Evolutionary conservation across 2,888 invertebrate species (phyloP), one percentile per base, ranked within the genome.

Genomic region (Parochlus steinenii): DNA sequence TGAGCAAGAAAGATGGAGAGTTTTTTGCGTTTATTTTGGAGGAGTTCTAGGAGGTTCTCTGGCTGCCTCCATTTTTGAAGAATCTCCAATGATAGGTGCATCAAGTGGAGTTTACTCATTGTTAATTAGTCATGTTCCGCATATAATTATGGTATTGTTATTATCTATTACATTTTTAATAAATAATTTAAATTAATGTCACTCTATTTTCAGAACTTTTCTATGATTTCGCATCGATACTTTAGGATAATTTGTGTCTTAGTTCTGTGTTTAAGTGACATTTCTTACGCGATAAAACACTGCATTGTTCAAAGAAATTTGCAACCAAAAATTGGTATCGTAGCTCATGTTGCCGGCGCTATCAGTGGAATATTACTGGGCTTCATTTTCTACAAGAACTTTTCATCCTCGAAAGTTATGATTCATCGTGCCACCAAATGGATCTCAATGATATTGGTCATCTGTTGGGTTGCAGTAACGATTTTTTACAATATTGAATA

Each of bases 101-200:
- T 87, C 87, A 1, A 89, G 85, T 2, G 90, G 89, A 6, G 85
- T 89, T 37, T 92, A 89, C 56, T 81, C 86, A 16, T 61, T 92
- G 43, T 67, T 90, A 41, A 77, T 82, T 33, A 83, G 89, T 41
- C 85, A 90, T 55, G 62, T 89, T 37, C 74, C 89, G 32, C 83
- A 90, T 58, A 72, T 87, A 43, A 63, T 77, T 49, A 62, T 85
- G 62, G 74, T 74, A 56, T 23, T n/a, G 16, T 20, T 56, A 55
- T 16, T 12, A 6, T 32, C 14, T 6, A 41, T 39, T 33, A 46
- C 31, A 44, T 42, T 37, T 41, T 22, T 17, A 26, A 7, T 22
- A 23, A 23, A 5, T 6, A 8, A 22, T 10, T 17, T 19, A 6
- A 14, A 15, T 18, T 31, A 26, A 29, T 15, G 23, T n/a, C 3